These are phyloP conservation scores for Choloepus didactylus DNA, from an alignment of 2,797 vertebrate genomes.

Conservation along the genomic window DNA sequence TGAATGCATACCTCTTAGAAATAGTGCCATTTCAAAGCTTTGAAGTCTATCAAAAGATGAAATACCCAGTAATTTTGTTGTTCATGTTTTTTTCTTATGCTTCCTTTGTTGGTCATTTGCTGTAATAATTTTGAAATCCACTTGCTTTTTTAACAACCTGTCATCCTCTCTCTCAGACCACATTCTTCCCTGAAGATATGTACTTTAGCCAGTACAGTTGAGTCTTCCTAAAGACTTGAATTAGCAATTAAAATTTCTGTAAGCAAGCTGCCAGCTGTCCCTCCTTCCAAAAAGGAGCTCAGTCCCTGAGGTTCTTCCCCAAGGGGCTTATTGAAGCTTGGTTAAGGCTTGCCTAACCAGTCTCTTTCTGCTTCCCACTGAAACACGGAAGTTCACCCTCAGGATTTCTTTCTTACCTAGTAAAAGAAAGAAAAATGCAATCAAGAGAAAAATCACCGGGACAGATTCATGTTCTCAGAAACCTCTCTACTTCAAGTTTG, in stretches of 20 bases:
- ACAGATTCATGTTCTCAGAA: neutral
- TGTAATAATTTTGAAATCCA: constrained; percentile 19
- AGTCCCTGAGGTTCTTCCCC: neutral
- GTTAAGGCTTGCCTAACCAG: constrained; percentile 14
- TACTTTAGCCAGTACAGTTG: neutral
- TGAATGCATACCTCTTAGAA: constrained; percentile 32
- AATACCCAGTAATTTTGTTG: constrained; percentile 54
- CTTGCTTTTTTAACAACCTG: neutral
- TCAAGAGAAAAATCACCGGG: neutral
- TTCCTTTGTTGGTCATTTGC: constrained; percentile 47
- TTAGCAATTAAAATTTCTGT: constrained; percentile 61
- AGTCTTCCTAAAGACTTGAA: constrained; percentile 60
- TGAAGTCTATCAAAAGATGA: constrained; percentile 57
- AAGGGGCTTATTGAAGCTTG: neutral
- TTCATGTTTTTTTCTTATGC: constrained; percentile 52
- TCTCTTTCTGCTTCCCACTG: constrained; percentile 44
- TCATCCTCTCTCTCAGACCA: constrained; percentile 37
- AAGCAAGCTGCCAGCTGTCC: neutral
- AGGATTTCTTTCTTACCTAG: constrained; percentile 31
- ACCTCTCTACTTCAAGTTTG: neutral
- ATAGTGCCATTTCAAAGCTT: neutral
- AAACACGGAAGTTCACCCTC: constrained; percentile 44
- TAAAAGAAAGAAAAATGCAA: constrained; percentile 41
- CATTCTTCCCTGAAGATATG: constrained; percentile 59
- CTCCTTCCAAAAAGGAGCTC: constrained; percentile 5